phyloP scores from a whole-genome alignment of 2,888 invertebrate genomes.

The Fissipunctia ypsillon region DNA sequence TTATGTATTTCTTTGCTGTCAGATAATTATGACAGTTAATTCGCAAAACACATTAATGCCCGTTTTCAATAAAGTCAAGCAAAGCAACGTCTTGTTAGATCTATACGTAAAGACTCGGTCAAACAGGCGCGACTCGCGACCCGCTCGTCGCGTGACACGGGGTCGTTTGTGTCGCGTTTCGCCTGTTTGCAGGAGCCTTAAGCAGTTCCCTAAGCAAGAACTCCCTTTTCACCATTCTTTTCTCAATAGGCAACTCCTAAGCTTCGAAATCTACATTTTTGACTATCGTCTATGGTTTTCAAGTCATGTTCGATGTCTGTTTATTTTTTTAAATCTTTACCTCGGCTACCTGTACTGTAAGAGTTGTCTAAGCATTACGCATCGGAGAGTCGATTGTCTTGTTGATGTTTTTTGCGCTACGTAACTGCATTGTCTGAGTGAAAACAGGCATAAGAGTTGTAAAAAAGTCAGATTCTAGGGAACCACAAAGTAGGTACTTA shows the following conservation, averaged over 20 bases:
- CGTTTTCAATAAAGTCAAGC: not conserved
- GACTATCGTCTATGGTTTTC: not conserved
- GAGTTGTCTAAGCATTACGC: too few species aligned
- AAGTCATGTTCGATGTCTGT: not conserved
- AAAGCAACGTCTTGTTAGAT: not conserved
- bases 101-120: too few species aligned
- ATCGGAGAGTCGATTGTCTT: not conserved
- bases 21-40: not conserved
- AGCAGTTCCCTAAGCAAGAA: not conserved
- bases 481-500: slow-evolving; percentile 21
- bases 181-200: too few species aligned
- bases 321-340: not conserved
- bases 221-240: not conserved
- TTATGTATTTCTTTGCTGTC: not conserved
- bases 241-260: not conserved
- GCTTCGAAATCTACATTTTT: not conserved
- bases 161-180: too few species aligned
- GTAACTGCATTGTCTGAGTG: not conserved
- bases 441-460: too few species aligned
- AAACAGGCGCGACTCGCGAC: too few species aligned
- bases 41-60: too few species aligned
- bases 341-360: not conserved
- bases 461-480: not conserved
- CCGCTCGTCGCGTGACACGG: too few species aligned
- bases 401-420: not conserved